Evolutionary conservation across 2,888 invertebrate species (phyloP).

Genomic region (Agriopis leucophaearia): DNA sequence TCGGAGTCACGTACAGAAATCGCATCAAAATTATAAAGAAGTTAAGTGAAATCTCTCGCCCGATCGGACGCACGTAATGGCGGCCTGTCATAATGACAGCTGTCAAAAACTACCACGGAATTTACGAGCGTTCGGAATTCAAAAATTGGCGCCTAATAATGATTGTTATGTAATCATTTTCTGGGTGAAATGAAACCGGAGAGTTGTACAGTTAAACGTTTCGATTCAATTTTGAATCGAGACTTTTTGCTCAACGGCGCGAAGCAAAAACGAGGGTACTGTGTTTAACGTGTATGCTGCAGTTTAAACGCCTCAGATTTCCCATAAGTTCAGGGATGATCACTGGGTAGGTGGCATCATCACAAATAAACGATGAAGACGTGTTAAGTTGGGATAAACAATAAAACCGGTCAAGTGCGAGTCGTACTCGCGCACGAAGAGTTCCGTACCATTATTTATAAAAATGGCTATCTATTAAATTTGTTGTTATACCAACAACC

Average conservation of each 20-base stretch:
- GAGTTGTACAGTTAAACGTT: constrained; percentile 26
- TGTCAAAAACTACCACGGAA: constrained; percentile 56
- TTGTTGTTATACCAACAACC: too few species aligned
- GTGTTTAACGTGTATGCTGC: too few species aligned
- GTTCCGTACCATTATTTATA: too few species aligned
- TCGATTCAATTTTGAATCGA: constrained; percentile 13
- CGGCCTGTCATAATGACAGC: constrained; percentile 65
- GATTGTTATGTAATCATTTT: constrained; percentile 40
- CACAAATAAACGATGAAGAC: too few species aligned
- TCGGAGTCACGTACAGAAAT: constrained; percentile 78
- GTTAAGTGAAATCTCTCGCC: constrained; percentile 73
- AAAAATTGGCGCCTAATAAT: constrained; percentile 50
- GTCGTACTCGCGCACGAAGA: too few species aligned
- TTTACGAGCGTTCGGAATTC: constrained; percentile 57
- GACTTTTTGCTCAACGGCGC: neutral
- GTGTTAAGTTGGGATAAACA: too few species aligned
- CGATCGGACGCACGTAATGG: constrained; percentile 60
- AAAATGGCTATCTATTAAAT: too few species aligned
- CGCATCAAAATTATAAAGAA: constrained; percentile 82
- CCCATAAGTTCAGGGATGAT: too few species aligned
- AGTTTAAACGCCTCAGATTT: too few species aligned
- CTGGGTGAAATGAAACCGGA: constrained; percentile 24
- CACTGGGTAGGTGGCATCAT: too few species aligned
- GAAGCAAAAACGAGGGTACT: too few species aligned
- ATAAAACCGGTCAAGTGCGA: too few species aligned